phyloP scores from a whole-genome alignment of 2,113 vertebrate species.

The Hippocampus barbouri region DNA sequence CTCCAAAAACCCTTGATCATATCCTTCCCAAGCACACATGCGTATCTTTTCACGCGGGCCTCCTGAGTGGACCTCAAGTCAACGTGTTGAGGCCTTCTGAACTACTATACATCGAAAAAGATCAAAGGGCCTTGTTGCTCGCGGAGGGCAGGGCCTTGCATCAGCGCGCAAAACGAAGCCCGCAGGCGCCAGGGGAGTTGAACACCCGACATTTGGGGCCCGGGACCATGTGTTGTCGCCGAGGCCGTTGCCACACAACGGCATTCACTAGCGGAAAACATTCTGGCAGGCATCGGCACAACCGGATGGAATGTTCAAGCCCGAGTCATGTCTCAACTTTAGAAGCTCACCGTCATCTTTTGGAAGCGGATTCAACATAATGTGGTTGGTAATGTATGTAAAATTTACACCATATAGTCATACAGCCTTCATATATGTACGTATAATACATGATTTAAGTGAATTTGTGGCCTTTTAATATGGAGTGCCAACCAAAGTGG shows the following conservation, averaged over 20 bases:
- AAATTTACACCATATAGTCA: too few species aligned
- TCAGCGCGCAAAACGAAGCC: constrained; percentile 62
- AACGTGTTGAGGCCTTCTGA: constrained; percentile 59
- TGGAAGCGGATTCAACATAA: neutral
- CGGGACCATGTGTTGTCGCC: constrained; percentile 42
- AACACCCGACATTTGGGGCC: constrained; percentile 41
- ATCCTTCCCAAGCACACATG: constrained; percentile 40
- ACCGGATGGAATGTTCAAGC: constrained; percentile 47
- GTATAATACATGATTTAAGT: too few species aligned
- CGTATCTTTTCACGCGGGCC: constrained; percentile 45
- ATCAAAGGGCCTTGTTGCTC: constrained; percentile 58
- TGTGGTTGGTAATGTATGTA: too few species aligned
- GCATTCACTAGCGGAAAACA: constrained; percentile 66
- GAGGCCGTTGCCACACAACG: constrained; percentile 68
- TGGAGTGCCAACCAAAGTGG: too few species aligned
- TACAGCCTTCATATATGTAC: too few species aligned
- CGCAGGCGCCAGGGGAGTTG: constrained; percentile 52
- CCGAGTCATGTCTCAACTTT: neutral
- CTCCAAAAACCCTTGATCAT: constrained; percentile 26
- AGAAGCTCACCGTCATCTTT: neutral
- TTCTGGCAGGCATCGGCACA: constrained; percentile 39
- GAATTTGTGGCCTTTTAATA: too few species aligned
- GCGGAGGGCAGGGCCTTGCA: constrained; percentile 37
- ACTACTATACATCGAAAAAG: constrained; percentile 34
- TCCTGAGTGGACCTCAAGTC: constrained; percentile 37